Evolutionary conservation across 2,888 invertebrate genomes (phyloP), one percentile per base, ranked within the genome.

Genomic region (Antitype chi): DNA sequence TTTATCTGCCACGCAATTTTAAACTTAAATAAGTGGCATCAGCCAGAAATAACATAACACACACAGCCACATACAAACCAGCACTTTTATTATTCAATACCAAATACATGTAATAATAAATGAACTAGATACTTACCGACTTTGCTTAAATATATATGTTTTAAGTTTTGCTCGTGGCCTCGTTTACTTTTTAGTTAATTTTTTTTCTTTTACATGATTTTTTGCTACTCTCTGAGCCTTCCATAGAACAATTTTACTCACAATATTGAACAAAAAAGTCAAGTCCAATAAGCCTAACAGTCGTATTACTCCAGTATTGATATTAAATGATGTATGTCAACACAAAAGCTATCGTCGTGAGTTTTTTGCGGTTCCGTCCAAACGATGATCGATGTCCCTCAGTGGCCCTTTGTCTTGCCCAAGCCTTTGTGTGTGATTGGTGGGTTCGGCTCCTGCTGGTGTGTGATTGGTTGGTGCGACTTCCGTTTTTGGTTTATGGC

Each of bases 321-420:
- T 82, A 81, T 79, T 85, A 79, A 82, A 83, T 81, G 76, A 87
- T 81, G 67, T 85, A 78, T 60, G 76, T 85, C 70, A 80, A 43
- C 74, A 73, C 63, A 70, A 52, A 32, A 57, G 70, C 49, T 52
- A 47, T 13, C 23, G 70, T n/a, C 15, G 60, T 20, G 47, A 63
- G 80, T 68, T 76, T 80, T 80, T 88, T 79, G 76, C 71, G 66
- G 62, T 38, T 8, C n/a, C 55, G 68, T 70, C 67, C 76, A 84
- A 88, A 89, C 84, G 88, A 88, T 88, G 88, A 88, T 85, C 64
- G 79, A 88, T 88, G 89, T 85, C 82, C 76, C 78, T 38, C 66
- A 25, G 84, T 67, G 86, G 68, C 80, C 80, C 78, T 88, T 86
- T 84, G 88, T 86, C 82, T 86, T 74, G 74, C 74, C 73, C 70